phyloP scores from a whole-genome alignment of 2,797 vertebrate genomes.

The Psittacula derbiana region DNA sequence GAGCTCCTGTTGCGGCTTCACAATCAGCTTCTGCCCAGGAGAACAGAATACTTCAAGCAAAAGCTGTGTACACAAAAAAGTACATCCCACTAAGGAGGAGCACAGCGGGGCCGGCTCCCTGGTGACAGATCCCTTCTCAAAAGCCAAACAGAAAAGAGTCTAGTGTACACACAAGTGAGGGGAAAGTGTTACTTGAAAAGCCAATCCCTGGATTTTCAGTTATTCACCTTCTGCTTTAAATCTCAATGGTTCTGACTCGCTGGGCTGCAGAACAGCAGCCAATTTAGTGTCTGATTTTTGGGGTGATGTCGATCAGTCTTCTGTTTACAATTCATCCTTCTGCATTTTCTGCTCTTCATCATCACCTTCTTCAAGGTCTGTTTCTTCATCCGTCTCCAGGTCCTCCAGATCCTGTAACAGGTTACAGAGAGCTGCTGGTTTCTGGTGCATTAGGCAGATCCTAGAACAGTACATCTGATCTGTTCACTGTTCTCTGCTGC shows the following conservation, averaged over 20 bases:
- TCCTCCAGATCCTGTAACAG: constrained; percentile 84
- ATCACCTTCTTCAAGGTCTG: constrained; percentile 82
- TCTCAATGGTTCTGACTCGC: constrained; percentile 52
- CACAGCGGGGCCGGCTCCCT: constrained; percentile 45
- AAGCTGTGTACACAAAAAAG: constrained; percentile 71
- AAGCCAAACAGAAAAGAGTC: constrained; percentile 49
- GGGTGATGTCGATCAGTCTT: constrained; percentile 59
- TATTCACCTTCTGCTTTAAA: constrained; percentile 57
- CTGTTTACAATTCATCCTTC: constrained; percentile 89
- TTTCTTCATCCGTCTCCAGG: constrained; percentile 81
- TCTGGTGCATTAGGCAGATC: neutral
- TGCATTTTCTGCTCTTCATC: constrained; percentile 81
- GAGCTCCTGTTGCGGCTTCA: constrained; percentile 13
- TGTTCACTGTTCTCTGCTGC: neutral
- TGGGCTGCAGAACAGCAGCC: constrained; percentile 46
- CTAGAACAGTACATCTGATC: neutral
- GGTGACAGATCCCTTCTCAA: constrained; percentile 59
- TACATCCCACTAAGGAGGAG: constrained; percentile 58
- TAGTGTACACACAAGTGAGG: constrained; percentile 47
- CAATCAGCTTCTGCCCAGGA: constrained; percentile 51
- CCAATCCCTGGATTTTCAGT: constrained; percentile 72
- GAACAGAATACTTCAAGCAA: constrained; percentile 58
- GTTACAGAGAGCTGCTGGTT: neutral
- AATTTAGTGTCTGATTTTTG: constrained; percentile 71
- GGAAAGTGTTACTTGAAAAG: constrained; percentile 59